Evolutionary conservation across 2,888 invertebrate genomes (phyloP), one percentile per base, ranked within the genome.

Genomic region (Agrotis puta): DNA sequence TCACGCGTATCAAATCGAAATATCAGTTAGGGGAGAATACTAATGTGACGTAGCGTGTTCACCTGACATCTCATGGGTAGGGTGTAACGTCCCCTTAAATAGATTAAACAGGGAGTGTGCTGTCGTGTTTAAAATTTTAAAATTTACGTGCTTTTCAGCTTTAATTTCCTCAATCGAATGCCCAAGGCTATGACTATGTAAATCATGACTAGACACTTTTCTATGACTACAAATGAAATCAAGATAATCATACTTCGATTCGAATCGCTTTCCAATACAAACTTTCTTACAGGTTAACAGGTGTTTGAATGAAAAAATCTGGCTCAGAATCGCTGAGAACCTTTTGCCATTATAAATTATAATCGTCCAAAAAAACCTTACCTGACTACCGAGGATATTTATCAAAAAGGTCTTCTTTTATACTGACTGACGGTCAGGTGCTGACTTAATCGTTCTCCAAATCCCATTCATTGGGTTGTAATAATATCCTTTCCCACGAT

Each of bases 401-500:
- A 79, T 70, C 58, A 89, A 88, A 91, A 91, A 88, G 88, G 85
- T 81, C 69, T 81, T 81, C 81, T 86, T 59, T 88, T 87, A 85
- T 85, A 81, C 84, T 79, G 85, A 83, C 85, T 74, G 77, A 81
- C 85, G 90, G 90, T 92, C 92, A 93, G 93, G 93, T 93, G 94
- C 90, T 88, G 89, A 90, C 89, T 91, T 90, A 90, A 92, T 92
- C 89, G 88, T 79, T 78, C 85, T 77, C 62, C 53, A 84, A 80
- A 76, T 82, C 81, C 75, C 87, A 88, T 89, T 90, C 89, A 89
- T 82, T 84, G 83, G 83, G 85, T 84, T 77, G 83, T 84, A 85
- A 85, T 85, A 85, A 88, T 85, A 84, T 87, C 75, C 82, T 88
- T 94, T 94, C 95, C 92, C 95, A 95, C 95, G 94, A 76, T 89